Percentiles rank a stretch among this genome's conserved stretches.
Conservation (phyloP, 2,888 invertebrate genomes). For the Acanthopleura granulata region DNA sequence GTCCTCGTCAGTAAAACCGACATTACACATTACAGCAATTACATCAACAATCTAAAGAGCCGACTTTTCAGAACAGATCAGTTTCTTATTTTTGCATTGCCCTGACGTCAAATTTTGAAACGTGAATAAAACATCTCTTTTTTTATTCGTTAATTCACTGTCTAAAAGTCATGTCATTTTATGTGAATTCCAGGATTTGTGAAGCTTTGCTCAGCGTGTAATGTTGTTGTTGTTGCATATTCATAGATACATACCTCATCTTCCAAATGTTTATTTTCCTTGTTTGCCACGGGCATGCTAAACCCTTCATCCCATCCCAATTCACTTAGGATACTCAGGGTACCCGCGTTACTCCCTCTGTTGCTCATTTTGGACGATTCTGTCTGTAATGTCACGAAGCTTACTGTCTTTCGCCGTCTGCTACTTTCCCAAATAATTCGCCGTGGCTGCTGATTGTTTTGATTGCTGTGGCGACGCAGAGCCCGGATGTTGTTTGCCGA, state of each 20-base stretch:
- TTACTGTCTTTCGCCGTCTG: not conserved
- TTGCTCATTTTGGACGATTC: constrained; percentile 8
- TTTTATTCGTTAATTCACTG: no score
- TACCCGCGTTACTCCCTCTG: constrained; percentile 49
- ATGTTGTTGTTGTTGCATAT: constrained; percentile 14
- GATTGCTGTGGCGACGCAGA: constrained; percentile 56
- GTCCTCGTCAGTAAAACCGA: no score
- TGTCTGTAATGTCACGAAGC: not conserved
- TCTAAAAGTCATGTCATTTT: no score
- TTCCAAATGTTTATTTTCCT: constrained; percentile 66
- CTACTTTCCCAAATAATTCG: not conserved
- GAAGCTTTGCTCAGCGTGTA: not conserved
- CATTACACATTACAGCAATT: no score
- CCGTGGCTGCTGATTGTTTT: constrained; percentile 27
- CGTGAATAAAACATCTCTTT: no score
- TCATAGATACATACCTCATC: constrained; percentile 51
- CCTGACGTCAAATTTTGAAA: no score
- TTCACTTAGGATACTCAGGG: constrained; percentile 60
- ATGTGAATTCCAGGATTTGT: no score
- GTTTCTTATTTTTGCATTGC: no score
- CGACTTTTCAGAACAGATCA: no score
- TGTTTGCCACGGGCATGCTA: constrained; percentile 69
- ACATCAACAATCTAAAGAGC: no score
- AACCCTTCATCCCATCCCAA: constrained; percentile 69
- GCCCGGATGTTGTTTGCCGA: constrained; percentile 43